Evolutionary conservation across 2,888 invertebrate species (phyloP), one percentile per base, ranked within the genome.

Genomic region (Atethmia centrago): DNA sequence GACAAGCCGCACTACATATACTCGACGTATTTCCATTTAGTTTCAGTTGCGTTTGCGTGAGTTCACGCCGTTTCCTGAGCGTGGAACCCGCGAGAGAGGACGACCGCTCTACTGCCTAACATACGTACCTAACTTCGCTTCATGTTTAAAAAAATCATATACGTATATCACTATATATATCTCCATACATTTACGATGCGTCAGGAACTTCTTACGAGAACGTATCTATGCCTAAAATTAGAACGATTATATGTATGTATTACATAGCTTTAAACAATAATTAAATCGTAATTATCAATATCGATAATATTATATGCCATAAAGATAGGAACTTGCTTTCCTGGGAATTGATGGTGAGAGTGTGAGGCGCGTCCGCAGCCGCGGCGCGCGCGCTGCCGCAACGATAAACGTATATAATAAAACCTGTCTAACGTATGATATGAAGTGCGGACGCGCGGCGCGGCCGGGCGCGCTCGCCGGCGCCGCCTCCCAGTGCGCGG

Each of bases 311-410:
- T 96, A 96, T 96, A 96, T 96, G 96, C 96, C 96, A 96, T 96
- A 96, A 96, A 96, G 96, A 96, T 96, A 96, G 96, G 96, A 96
- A 96, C 96, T 96, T 96, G 96, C 95, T 96, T 96, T 96, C 95
- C 96, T 96, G 96, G 96, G 96, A 95, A 95, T 94, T 93, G 96
- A 96, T 96, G 96, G 90, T 93, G 89, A 92, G 90, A 90, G 93
- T 93, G 90, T 88, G 86, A 90, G 88, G 92, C 95, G 95, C 93
- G 95, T 92, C 92, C 92, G 89, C 92, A 94, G 93, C 95, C 94
- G 95, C 95, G 90, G 88, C 85, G 90, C 91, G 90, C 93, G 92
- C 89, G 92, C 90, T 90, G 81, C 93, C 94, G 93, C 95, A 93
- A 94, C 95, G 95, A 93, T 95, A 95, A 95, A 95, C 95, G 95